Conservation (phyloP, 2,113 vertebrate genomes). For the Eupsittula cactorum region DNA sequence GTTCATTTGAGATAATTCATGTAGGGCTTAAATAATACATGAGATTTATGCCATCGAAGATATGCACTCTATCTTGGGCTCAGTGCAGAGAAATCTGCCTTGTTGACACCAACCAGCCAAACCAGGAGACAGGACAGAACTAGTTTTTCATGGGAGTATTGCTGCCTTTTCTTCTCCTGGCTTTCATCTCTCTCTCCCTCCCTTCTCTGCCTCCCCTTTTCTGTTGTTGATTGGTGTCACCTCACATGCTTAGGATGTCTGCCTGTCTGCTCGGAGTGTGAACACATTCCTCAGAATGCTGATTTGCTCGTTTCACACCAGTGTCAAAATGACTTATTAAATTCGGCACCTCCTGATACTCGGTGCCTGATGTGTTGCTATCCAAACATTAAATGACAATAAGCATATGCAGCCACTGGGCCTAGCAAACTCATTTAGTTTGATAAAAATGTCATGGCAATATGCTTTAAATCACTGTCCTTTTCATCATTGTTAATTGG, state of each 20-base stretch:
- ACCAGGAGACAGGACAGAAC: slow-evolving; percentile 16
- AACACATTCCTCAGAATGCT: slow-evolving; percentile 81
- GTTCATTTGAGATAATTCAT: slow-evolving; percentile 31
- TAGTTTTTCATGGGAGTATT: not conserved
- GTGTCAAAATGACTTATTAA: slow-evolving; percentile 84
- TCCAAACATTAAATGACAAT: slow-evolving; percentile 82
- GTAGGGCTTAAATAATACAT: slow-evolving; percentile 66
- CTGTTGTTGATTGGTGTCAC: slow-evolving; percentile 81
- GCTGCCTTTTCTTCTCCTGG: slow-evolving; percentile 39
- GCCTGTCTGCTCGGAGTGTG: slow-evolving; percentile 80
- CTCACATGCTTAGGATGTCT: slow-evolving; percentile 78
- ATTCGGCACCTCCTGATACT: slow-evolving; percentile 76
- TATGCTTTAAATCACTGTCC: slow-evolving; percentile 78
- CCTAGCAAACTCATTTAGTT: slow-evolving; percentile 78
- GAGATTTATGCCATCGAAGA: slow-evolving; percentile 1
- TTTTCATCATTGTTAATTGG: slow-evolving; percentile 82
- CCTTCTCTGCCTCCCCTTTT: slow-evolving; percentile 62
- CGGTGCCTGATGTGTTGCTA: slow-evolving; percentile 76
- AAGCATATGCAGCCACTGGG: slow-evolving; percentile 80
- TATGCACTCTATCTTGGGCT: not conserved
- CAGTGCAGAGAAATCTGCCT: slow-evolving; percentile 31
- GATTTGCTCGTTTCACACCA: slow-evolving; percentile 81
- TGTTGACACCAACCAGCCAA: slow-evolving; percentile 36
- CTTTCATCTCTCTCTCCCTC: slow-evolving; percentile 59
- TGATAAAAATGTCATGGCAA: slow-evolving; percentile 81